phyloP scores from a whole-genome alignment of 2,113 vertebrate genomes.

The Motacilla tschutschensis region DNA sequence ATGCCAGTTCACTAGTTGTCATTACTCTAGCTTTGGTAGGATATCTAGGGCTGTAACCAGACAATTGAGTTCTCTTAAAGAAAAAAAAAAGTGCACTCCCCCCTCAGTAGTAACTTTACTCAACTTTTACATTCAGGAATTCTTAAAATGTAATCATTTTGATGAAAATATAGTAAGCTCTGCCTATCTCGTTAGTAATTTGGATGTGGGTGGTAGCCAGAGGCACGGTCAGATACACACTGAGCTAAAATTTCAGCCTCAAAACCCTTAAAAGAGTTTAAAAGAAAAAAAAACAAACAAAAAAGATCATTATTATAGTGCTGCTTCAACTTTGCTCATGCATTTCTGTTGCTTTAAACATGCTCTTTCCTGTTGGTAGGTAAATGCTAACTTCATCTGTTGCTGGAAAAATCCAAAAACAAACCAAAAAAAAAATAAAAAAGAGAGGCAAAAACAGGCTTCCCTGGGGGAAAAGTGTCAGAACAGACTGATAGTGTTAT shows the following conservation, averaged over 20 bases:
- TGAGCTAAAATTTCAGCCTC: slow-evolving; percentile 61
- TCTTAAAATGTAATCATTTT: slow-evolving; percentile 54
- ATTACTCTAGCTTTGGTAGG: slow-evolving; percentile 93
- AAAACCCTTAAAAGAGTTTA: slow-evolving; percentile 39
- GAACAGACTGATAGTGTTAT: slow-evolving; percentile 80
- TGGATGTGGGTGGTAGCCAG: slow-evolving; percentile 61
- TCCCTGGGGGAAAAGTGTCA: slow-evolving; percentile 73
- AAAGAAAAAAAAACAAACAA: neutral
- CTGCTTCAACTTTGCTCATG: slow-evolving; percentile 74
- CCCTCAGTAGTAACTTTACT: slow-evolving; percentile 73
- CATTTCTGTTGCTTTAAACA: slow-evolving; percentile 75
- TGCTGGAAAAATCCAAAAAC: slow-evolving; percentile 74
- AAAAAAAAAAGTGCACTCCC: slow-evolving; percentile 83
- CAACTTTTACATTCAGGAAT: slow-evolving; percentile 77
- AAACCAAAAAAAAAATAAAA: slow-evolving; percentile 2
- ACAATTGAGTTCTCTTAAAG: slow-evolving; percentile 72
- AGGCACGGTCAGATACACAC: slow-evolving; percentile 55
- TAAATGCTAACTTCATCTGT: slow-evolving; percentile 76
- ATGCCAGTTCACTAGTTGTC: slow-evolving; percentile 79
- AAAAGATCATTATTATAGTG: slow-evolving; percentile 49
- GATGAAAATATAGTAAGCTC: slow-evolving; percentile 76
- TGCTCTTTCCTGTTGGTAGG: slow-evolving; percentile 75
- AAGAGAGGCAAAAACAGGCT: slow-evolving; percentile 76
- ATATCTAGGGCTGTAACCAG: slow-evolving; percentile 84
- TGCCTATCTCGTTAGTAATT: slow-evolving; percentile 66